Conservation (phyloP, 2,888 invertebrate species). For the Hipparchia semele region DNA sequence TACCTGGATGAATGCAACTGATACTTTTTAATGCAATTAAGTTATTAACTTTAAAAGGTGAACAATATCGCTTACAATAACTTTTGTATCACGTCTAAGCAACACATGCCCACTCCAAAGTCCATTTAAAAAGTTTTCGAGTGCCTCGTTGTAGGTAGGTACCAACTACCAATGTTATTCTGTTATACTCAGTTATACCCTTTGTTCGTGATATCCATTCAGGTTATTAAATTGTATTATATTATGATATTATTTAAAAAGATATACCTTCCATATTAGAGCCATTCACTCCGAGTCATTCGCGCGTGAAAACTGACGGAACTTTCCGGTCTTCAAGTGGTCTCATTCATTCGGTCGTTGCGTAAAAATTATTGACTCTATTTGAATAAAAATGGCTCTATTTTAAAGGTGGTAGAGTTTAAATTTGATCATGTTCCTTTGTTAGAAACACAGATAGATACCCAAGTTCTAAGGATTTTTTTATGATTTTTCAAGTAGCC, state of each 20-base stretch:
- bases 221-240: conserved; percentile 57
- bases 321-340: conserved; percentile 79
- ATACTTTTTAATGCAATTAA: too few relatives aligned
- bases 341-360: conserved; percentile 47
- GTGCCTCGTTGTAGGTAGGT: conserved; percentile 42
- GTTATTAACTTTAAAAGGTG: conserved; percentile 9
- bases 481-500: conserved; percentile 52
- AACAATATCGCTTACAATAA: conserved; percentile 34
- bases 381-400: conserved; percentile 26
- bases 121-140: conserved; percentile 43
- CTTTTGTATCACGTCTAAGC: conserved; percentile 33
- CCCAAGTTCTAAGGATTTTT: conserved; percentile 41
- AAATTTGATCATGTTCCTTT: conserved; percentile 21
- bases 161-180: conserved; percentile 42
- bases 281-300: conserved; percentile 59
- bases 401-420: conserved; percentile 24
- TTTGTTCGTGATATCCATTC: conserved; percentile 53
- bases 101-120: conserved; percentile 49
- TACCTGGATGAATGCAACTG: too few relatives aligned
- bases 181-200: conserved; percentile 45
- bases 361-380: conserved; percentile 27
- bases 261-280: conserved; percentile 72
- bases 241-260: conserved; percentile 75
- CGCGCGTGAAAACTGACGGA: conserved; percentile 73
- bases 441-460: conserved; percentile 5